phyloP scores from a whole-genome alignment of 2,888 invertebrate species.

The Scrobipalpa atriplicella region DNA sequence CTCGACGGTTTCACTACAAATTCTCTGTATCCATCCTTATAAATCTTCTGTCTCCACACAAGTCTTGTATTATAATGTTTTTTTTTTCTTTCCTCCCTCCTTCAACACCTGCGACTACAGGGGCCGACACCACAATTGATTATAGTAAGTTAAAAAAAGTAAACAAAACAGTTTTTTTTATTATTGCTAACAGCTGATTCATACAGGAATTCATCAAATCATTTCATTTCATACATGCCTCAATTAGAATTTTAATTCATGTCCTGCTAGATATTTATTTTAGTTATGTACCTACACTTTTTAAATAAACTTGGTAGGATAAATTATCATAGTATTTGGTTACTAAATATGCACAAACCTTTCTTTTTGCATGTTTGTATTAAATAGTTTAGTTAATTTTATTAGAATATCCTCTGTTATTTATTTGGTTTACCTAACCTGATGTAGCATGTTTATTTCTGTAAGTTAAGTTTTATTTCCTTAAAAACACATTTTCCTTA shows the following conservation, averaged over 20 bases:
- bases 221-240: slow-evolving; percentile 38
- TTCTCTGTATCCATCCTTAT: neutral
- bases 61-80: slow-evolving; percentile 50
- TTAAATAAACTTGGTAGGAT: no score
- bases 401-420: no score
- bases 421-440: neutral
- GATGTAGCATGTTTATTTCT: neutral
- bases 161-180: neutral
- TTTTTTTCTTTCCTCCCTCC: slow-evolving; percentile 56
- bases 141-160: slow-evolving; percentile 69
- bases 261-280: neutral
- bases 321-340: no score
- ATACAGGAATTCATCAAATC: slow-evolving; percentile 27
- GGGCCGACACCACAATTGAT: slow-evolving; percentile 80
- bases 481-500: neutral
- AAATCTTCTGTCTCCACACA: slow-evolving; percentile 32
- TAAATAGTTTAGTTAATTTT: no score
- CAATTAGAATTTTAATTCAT: neutral
- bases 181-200: slow-evolving; percentile 24
- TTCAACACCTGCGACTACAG: slow-evolving; percentile 58
- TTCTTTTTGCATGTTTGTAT: no score
- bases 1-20: neutral
- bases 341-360: no score
- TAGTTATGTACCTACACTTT: neutral
- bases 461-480: neutral